Conservation (phyloP, 2,797 vertebrate species). For the Syngnathus acus region DNA sequence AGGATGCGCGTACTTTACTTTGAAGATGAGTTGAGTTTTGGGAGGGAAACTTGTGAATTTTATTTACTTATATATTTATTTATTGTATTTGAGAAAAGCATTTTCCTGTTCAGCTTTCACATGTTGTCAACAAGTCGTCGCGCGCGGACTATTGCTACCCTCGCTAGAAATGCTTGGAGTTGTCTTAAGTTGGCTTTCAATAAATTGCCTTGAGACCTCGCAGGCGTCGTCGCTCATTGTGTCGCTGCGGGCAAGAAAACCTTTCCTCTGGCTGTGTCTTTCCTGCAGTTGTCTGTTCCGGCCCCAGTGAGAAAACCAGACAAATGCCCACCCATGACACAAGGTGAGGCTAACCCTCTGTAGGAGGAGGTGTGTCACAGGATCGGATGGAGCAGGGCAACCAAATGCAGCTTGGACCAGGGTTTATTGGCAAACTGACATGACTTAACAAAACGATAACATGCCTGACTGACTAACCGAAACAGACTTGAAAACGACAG, state of each 20-base stretch:
- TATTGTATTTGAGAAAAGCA: neutral
- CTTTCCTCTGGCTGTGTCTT: slow-evolving; percentile 32
- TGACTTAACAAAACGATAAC: too few relatives aligned
- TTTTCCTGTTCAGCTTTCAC: neutral
- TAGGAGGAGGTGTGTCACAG: too few relatives aligned
- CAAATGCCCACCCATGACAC: too few relatives aligned
- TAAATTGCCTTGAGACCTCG: neutral
- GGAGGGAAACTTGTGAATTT: neutral
- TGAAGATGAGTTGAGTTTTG: neutral
- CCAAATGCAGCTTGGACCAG: too few relatives aligned
- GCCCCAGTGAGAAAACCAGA: neutral
- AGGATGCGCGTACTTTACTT: neutral
- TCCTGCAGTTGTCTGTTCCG: slow-evolving; percentile 39
- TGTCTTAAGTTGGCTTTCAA: neutral
- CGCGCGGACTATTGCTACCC: neutral
- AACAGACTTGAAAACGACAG: too few relatives aligned
- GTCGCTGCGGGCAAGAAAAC: slow-evolving; percentile 31
- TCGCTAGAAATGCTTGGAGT: neutral
- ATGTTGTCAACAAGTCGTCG: neutral
- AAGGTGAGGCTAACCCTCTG: too few relatives aligned
- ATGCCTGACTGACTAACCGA: too few relatives aligned
- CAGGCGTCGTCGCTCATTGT: neutral
- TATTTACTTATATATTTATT: too few relatives aligned
- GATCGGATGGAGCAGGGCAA: too few relatives aligned
- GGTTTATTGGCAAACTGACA: too few relatives aligned